Evolutionary conservation across 2,797 vertebrate species (phyloP).

Genomic region (Coregonus ussuriensis): DNA sequence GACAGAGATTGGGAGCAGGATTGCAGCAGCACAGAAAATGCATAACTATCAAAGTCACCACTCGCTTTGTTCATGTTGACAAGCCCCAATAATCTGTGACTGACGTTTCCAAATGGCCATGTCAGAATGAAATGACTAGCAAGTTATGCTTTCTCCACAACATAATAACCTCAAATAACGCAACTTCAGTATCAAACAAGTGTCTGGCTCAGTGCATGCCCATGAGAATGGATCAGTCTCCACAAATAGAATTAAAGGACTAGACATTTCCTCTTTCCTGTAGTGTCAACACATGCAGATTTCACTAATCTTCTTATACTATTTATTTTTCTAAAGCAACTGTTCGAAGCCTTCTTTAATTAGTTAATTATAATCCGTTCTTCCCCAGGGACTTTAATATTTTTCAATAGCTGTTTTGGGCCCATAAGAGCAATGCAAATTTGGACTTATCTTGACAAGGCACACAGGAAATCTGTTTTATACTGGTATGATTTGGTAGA

Average conservation of each 20-base stretch:
- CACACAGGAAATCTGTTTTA: conserved; percentile 27
- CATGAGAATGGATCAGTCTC: conserved; percentile 49
- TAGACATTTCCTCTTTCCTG: conserved; percentile 48
- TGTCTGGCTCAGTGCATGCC: conserved; percentile 34
- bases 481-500: background rate
- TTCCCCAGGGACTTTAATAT: conserved; percentile 53
- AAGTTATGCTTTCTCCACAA: background rate
- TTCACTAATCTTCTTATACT: conserved; percentile 53
- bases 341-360: conserved; percentile 62
- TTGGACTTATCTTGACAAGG: conserved; percentile 40
- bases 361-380: conserved; percentile 57
- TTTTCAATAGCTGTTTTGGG: conserved; percentile 25
- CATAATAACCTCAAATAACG: conserved; percentile 35
- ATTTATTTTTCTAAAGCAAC: conserved; percentile 43
- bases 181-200: conserved; percentile 23
- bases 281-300: conserved; percentile 53
- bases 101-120: conserved; percentile 38
- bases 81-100: conserved; percentile 34
- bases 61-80: conserved; percentile 37
- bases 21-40: background rate
- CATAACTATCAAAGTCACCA: conserved; percentile 13
- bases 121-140: conserved; percentile 28
- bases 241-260: conserved; percentile 51
- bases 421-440: conserved; percentile 34
- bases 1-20: background rate